Evolutionary conservation across 2,113 vertebrate species (phyloP).

Genomic region (Rhagologus leucostigma): DNA sequence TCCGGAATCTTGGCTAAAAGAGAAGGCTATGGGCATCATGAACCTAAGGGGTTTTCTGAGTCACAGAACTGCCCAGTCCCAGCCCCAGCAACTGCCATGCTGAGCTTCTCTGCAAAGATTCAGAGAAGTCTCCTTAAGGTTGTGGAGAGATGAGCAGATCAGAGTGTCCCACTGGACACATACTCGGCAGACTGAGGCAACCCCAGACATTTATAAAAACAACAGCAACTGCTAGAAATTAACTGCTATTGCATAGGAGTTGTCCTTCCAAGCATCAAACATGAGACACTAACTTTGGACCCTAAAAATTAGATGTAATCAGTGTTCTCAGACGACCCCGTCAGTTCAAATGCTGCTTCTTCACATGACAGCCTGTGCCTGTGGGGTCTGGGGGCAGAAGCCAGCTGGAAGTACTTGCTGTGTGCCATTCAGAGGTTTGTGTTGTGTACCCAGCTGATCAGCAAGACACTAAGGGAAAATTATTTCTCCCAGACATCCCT

Average conservation of each 20-base stretch:
- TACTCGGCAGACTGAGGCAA: neutral
- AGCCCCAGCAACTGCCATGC: accelerated
- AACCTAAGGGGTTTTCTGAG: neutral
- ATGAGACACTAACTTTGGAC: neutral
- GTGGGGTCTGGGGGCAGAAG: neutral
- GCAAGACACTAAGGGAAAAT: neutral
- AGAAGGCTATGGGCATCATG: accelerated
- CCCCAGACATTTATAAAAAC: neutral
- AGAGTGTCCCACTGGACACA: neutral
- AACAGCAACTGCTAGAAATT: neutral
- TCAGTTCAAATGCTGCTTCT: neutral
- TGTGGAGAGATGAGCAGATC: neutral
- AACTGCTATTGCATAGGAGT: neutral
- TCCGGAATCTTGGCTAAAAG: neutral
- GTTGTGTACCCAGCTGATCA: neutral
- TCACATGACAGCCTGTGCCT: accelerated
- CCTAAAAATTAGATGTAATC: neutral
- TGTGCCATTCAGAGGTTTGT: neutral
- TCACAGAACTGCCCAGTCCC: neutral
- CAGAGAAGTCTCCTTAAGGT: neutral
- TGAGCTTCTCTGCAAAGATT: neutral
- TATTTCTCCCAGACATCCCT: neutral
- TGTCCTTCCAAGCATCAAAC: neutral
- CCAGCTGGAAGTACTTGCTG: neutral
- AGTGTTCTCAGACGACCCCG: accelerated